Conservation (phyloP, 2,113 vertebrate species). For the Lagopus leucura region DNA sequence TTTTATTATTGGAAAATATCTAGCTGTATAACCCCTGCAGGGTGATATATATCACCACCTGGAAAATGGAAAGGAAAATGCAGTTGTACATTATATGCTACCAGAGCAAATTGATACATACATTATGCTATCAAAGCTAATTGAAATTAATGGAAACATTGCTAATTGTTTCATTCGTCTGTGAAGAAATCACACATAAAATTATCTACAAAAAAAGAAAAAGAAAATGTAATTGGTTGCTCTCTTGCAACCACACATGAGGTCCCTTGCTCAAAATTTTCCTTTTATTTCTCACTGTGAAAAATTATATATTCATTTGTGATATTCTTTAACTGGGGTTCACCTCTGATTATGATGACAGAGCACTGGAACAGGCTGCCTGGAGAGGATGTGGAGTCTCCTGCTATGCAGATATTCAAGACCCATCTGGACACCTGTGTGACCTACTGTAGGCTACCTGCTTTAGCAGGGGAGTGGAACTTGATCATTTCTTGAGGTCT, state of each 20-base stretch:
- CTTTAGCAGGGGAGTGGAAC: too few relatives aligned
- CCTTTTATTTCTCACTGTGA: background rate
- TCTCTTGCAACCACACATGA: background rate
- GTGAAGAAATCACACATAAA: background rate
- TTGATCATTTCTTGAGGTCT: too few relatives aligned
- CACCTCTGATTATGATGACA: background rate
- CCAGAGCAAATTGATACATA: background rate
- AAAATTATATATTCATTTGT: background rate
- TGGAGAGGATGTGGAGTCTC: too few relatives aligned
- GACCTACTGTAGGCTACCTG: too few relatives aligned
- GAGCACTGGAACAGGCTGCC: too few relatives aligned
- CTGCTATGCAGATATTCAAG: too few relatives aligned
- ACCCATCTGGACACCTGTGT: too few relatives aligned
- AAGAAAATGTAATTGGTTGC: background rate
- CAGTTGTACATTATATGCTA: background rate
- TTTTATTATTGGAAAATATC: background rate
- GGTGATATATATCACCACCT: background rate
- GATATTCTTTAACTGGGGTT: background rate
- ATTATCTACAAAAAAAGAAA: background rate
- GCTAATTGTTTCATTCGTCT: background rate
- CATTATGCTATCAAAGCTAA: background rate
- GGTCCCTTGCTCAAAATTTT: background rate
- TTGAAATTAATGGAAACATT: background rate
- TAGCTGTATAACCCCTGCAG: background rate
- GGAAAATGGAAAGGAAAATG: background rate